Base-by-base conservation (phyloP, 2,113 vertebrate genomes). In the Pseudorectes ferrugineus region DNA sequence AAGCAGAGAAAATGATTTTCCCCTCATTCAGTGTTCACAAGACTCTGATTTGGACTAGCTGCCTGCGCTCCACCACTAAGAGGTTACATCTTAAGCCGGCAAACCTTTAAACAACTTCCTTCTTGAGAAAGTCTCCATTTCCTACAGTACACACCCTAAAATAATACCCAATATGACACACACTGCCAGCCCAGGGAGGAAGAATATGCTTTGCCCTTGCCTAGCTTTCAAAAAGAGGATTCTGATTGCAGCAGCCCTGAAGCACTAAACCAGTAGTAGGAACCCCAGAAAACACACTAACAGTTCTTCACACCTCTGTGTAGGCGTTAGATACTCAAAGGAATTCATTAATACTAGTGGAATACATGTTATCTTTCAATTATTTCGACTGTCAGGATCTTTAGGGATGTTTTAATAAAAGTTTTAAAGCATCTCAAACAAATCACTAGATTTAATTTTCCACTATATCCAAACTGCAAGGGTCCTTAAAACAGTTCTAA, bases 201-300 rank as follows among this genome's bases (percentile, higher is more conserved):
- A 59, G 63, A 63, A 87, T 51, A 65, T 54, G 11, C 10, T 38
- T 52, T 79, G 35, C 35, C 81, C 24, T 83, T 94, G 35, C 49
- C 51, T 58, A 48, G 35, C 20, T 88, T 58, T 58, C 48, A 73
- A 74, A 88, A 93, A 91, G 83, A 86, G 29, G 20, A 67, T 51
- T 61, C 23, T 75, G 74, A 87, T 93, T 72, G 70, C 54, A 92
- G 87, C 52, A 95, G 62, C 75, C 81, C 84, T 83, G 85, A 88
- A 95, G 81, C 81, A 73, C 66, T 88, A 83, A 82, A 38, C 12
- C 49, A 58, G 51, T 19, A 82, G 33, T 24, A 92, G 17, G 33
- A 95, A 82, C 20, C 19, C 76, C 70, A 68, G 74, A 59, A 94
- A 93, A 92, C 46, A 57, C 26, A 74, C 29, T 75, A 38, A 51